Evolutionary conservation across 2,113 vertebrate species (phyloP), one percentile per base, ranked within the genome.

Genomic region (Piaya cayana): DNA sequence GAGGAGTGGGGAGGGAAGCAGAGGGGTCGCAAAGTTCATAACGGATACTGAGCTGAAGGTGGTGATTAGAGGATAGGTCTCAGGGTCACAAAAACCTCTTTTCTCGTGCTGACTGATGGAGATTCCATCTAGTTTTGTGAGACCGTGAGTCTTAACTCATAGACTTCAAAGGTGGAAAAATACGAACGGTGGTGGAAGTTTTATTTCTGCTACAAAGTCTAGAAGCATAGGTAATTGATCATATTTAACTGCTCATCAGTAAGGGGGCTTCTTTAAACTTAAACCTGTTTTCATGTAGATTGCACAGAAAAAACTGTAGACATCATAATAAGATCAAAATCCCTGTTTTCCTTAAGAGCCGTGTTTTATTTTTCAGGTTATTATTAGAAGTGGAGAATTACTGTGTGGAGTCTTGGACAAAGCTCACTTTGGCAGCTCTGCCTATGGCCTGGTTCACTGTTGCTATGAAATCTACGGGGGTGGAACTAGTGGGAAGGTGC

Each of bases 381-480:
- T 99, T 92, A 99, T 99, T 70, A 98, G 98, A 81, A 95, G 98
- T 16, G 99, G 99, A 2, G 99, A 99, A 88, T 97, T 99, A 72
- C 95, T 99, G 22, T 98, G 99, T 21, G 99, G 99, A 1, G 98
- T 99, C 69, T 92, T 99, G 97, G 99, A 99, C 98, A 99, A 99
- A 95, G 99, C 99, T 3, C 99, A 99, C 93, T 99, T 99, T 1
- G 99, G 99, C 83, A 99, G 99, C 96, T 99, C 99, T 2, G 98
- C 99, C 50, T 99, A 99, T 3, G 99, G 99, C 39, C 97, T 99
- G 92, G 99, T 99, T 5, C 99, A 99, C 97, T 99, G 99, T 94
- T 99, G 99, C 96, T 98, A 99, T 11, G 99, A 99, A 93, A 98
- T 99, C 69, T 99, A 99, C 1, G 99, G 99, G 11, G 99, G 99